These are phyloP conservation scores for Nannoperca australis DNA, from an alignment of 2,797 vertebrate species.

Conservation along the genomic window DNA sequence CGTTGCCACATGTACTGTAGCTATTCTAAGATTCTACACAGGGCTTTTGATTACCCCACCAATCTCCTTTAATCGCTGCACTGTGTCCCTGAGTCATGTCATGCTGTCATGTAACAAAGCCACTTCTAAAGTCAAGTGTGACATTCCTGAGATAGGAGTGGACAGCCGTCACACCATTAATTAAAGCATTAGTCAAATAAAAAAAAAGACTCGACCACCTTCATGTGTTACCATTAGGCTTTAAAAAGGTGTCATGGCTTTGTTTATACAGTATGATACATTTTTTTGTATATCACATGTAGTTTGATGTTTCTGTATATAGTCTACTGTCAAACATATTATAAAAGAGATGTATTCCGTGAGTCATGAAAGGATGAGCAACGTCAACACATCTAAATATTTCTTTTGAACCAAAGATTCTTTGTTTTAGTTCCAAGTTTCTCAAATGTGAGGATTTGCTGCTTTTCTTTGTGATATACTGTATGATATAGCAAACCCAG, in stretches of 20 bases:
- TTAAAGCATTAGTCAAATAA: conserved; percentile 10
- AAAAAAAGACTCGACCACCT: not conserved
- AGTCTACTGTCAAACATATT: not conserved
- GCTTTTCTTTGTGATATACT: not conserved
- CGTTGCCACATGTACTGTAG: conserved; percentile 17
- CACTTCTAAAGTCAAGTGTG: conserved; percentile 69
- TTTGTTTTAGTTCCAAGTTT: not conserved
- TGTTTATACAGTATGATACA: not conserved
- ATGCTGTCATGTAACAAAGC: conserved; percentile 40
- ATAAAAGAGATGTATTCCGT: not conserved
- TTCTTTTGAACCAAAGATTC: not conserved
- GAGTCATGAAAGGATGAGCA: not conserved
- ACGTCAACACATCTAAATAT: too few species aligned
- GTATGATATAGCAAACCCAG: not conserved
- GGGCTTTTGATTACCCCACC: conserved; percentile 64
- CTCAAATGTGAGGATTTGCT: not conserved
- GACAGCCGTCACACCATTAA: conserved; percentile 57
- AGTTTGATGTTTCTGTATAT: not conserved
- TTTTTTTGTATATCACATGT: not conserved
- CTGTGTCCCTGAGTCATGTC: conserved; percentile 55
- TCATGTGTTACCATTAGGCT: not conserved
- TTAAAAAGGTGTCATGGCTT: not conserved
- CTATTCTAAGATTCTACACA: conserved; percentile 60
- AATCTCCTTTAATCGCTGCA: conserved; percentile 64
- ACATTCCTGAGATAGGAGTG: conserved; percentile 61